A percentile compares a stretch with the other conserved stretches of the same genome.
Conservation (phyloP, 2,113 vertebrate species). For the Centrocercus urophasianus region DNA sequence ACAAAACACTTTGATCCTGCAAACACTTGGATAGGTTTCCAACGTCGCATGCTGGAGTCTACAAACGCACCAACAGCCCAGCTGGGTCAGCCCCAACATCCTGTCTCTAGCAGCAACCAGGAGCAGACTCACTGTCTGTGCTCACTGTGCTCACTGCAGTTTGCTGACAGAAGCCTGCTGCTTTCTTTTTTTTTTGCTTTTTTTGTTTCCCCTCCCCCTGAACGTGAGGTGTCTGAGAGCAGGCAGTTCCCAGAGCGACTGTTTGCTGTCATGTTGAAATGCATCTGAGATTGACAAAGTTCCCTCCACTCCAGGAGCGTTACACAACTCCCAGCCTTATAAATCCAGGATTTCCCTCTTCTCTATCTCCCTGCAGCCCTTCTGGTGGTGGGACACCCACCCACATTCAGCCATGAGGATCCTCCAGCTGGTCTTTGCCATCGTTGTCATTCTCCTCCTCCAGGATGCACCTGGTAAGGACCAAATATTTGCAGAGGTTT, state of each 20-base stretch:
- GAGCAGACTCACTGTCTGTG: slow-evolving; percentile 13
- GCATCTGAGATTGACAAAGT: slow-evolving; percentile 21
- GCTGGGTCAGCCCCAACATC: neutral
- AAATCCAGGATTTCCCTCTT: slow-evolving; percentile 36
- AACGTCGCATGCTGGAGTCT: neutral
- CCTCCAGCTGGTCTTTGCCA: slow-evolving; percentile 46
- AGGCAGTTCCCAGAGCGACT: neutral
- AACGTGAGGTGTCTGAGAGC: neutral
- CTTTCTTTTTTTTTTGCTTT: fast-evolving
- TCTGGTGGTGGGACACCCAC: neutral
- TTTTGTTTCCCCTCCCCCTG: fast-evolving
- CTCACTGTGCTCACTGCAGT: neutral
- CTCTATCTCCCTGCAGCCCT: neutral
- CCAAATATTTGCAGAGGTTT: neutral
- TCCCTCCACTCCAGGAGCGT: neutral
- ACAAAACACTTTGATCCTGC: neutral
- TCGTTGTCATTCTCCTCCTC: slow-evolving; percentile 11
- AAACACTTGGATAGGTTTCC: neutral
- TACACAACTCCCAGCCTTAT: slow-evolving; percentile 34
- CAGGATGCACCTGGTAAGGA: slow-evolving; percentile 35
- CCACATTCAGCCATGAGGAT: slow-evolving; percentile 5
- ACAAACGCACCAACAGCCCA: neutral
- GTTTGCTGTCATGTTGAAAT: slow-evolving; percentile 66
- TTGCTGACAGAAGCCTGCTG: neutral
- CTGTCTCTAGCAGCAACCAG: slow-evolving; percentile 56